Conservation (phyloP, 2,888 invertebrate genomes). For the Sipunculus nudus region DNA sequence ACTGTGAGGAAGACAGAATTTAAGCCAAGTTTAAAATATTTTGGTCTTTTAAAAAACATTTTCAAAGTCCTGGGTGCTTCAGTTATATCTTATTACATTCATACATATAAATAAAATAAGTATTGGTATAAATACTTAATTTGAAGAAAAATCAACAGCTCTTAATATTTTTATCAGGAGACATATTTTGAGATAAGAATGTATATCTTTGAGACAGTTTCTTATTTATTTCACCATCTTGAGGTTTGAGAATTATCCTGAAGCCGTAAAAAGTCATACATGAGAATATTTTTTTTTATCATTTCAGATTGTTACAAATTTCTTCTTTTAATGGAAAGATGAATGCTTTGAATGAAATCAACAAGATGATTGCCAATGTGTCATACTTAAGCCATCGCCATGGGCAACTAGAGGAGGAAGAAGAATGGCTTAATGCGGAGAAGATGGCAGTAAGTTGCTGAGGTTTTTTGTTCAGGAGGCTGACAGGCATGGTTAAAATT, state of each 20-base stretch:
- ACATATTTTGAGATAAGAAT: too few species aligned
- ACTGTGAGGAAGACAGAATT: too few species aligned
- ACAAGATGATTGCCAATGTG: constrained; percentile 88
- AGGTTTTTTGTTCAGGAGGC: too few species aligned
- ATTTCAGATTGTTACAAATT: constrained; percentile 83
- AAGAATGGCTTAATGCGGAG: constrained; percentile 91
- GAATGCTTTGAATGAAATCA: constrained; percentile 98
- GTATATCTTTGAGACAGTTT: neutral
- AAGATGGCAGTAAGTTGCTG: constrained; percentile 87
- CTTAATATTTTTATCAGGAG: too few species aligned
- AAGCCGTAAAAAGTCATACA: neutral
- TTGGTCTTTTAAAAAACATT: too few species aligned
- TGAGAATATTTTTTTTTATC: constrained; percentile 2
- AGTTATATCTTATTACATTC: too few species aligned
- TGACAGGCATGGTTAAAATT: too few species aligned
- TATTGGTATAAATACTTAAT: too few species aligned
- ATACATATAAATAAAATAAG: too few species aligned
- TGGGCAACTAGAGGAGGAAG: constrained; percentile 71
- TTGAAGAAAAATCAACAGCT: too few species aligned
- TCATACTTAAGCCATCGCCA: constrained; percentile 81
- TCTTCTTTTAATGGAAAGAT: constrained; percentile 99
- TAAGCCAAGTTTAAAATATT: too few species aligned
- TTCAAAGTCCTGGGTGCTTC: too few species aligned
- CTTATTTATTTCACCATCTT: neutral
- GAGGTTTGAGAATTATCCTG: neutral